A percentile compares a stretch with the other conserved stretches of the same genome.
Conservation (phyloP, 2,797 vertebrate species). For the Siniperca undulata region DNA sequence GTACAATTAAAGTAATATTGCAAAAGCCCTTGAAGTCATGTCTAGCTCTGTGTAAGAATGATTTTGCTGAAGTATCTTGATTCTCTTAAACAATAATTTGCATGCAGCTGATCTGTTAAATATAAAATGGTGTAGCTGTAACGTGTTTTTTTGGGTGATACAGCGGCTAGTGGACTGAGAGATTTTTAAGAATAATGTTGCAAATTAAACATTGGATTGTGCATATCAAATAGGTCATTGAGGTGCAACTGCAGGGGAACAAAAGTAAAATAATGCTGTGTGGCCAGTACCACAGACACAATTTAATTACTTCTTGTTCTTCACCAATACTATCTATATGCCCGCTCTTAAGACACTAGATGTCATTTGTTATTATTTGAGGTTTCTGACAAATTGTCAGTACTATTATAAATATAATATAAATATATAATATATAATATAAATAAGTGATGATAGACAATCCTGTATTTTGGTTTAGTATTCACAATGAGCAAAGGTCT, state of each 20-base stretch:
- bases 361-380: slow-evolving; percentile 14
- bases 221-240: slow-evolving; percentile 19
- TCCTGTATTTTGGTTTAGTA: slow-evolving; percentile 1
- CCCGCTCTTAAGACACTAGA: background rate
- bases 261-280: slow-evolving; percentile 10
- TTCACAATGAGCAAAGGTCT: slow-evolving; percentile 17
- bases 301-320: slow-evolving; percentile 21
- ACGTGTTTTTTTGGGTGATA: background rate
- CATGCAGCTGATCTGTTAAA: slow-evolving; percentile 22
- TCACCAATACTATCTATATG: background rate
- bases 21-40: slow-evolving; percentile 35
- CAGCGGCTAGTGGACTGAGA: background rate
- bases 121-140: background rate
- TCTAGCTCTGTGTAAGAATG: slow-evolving; percentile 25
- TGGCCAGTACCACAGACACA: background rate
- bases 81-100: slow-evolving; percentile 31
- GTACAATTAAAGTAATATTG: slow-evolving; percentile 44
- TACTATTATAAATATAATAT: slow-evolving; percentile 9
- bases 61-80: slow-evolving; percentile 31
- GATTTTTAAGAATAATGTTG: slow-evolving; percentile 12
- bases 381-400: slow-evolving; percentile 17
- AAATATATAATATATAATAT: no score
- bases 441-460: slow-evolving; percentile 7
- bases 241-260: slow-evolving; percentile 7
- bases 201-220: slow-evolving; percentile 4